Evolutionary conservation across 1,140 invertebrate genomes (phyloP).

Genomic region (Aplysia californica): DNA sequence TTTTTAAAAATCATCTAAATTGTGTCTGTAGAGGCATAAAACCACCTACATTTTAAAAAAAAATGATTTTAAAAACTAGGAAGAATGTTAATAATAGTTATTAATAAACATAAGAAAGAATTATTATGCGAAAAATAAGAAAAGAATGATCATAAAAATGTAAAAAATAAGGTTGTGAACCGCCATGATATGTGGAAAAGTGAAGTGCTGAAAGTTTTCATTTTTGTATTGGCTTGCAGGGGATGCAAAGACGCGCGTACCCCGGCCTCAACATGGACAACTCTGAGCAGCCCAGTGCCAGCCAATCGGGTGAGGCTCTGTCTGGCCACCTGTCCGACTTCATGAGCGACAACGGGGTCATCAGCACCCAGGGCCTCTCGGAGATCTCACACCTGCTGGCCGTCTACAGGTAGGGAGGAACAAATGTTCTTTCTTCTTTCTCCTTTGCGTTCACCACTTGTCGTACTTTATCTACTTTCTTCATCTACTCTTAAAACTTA

Average conservation of each 20-base stretch:
- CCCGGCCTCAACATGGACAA: not conserved
- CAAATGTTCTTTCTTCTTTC: not conserved
- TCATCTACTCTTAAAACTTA: not conserved
- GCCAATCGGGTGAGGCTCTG: not conserved
- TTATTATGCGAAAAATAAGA: no score
- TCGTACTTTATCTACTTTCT: not conserved
- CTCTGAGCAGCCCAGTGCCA: not conserved
- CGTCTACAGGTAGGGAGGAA: slow-evolving; percentile 35
- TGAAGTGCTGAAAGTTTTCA: not conserved
- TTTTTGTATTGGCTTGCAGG: not conserved
- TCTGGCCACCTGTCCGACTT: slow-evolving; percentile 10
- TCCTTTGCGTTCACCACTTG: not conserved
- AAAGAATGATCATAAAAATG: no score
- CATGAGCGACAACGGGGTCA: slow-evolving; percentile 24
- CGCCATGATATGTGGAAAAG: not conserved
- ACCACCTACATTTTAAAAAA: no score
- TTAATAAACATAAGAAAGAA: not conserved
- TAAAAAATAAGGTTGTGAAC: no score
- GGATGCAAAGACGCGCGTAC: not conserved
- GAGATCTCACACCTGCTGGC: slow-evolving; percentile 50
- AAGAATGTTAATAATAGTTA: no score
- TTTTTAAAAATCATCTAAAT: no score
- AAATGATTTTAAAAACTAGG: no score
- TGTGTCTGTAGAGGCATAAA: no score
- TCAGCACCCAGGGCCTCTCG: slow-evolving; percentile 45